Percentiles rank a stretch among this genome's conserved stretches.
phyloP scores from a whole-genome alignment of 2,888 invertebrate genomes.

The Drosophila putrida region DNA sequence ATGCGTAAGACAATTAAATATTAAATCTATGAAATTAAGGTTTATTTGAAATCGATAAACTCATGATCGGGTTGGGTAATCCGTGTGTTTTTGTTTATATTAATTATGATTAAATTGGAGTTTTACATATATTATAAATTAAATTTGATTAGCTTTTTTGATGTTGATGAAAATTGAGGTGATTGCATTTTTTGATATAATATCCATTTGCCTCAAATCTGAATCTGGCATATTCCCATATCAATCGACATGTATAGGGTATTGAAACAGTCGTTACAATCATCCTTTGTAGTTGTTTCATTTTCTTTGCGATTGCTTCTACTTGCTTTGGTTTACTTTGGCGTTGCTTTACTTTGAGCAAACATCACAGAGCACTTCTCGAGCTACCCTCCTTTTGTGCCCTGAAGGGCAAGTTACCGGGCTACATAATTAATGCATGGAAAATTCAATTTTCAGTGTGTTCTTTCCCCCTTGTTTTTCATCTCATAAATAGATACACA shows the following conservation, averaged over 20 bases:
- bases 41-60: too few species aligned
- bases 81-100: too few species aligned
- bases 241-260: neutral
- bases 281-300: neutral
- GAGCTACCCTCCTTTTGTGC: neutral
- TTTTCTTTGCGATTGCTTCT: neutral
- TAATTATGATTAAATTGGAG: too few species aligned
- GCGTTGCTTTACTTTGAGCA: slow-evolving; percentile 18
- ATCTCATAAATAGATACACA: slow-evolving; percentile 14
- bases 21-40: too few species aligned
- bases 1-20: too few species aligned
- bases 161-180: too few species aligned
- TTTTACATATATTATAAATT: too few species aligned
- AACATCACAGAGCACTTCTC: slow-evolving; percentile 40
- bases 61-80: too few species aligned
- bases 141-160: too few species aligned
- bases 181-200: too few species aligned
- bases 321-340: slow-evolving; percentile 12
- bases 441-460: slow-evolving; percentile 53
- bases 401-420: slow-evolving; percentile 26
- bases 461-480: neutral
- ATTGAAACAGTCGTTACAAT: neutral
- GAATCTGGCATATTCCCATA: too few species aligned
- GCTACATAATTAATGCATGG: slow-evolving; percentile 61
- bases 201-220: too few species aligned